Conservation (phyloP, 35 echinoderm and acorn worm species). For the Ophiothrix spiculata region DNA sequence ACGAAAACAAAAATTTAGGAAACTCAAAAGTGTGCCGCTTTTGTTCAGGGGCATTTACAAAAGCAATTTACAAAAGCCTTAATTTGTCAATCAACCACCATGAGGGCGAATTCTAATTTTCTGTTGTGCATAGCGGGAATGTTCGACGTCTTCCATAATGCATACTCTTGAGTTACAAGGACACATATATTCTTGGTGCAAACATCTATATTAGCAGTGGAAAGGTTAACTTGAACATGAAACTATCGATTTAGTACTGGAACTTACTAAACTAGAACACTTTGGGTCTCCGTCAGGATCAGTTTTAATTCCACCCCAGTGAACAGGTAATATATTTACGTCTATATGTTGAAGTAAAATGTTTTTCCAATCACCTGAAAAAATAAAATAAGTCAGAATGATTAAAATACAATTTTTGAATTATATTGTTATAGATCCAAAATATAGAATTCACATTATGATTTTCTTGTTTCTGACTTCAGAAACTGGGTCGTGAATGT, state of each 20-base stretch:
- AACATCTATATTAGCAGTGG: too few relatives aligned
- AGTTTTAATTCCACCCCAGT: slow-evolving; percentile 63
- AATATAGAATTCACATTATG: too few relatives aligned
- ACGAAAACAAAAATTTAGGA: too few relatives aligned
- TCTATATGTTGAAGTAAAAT: slow-evolving; percentile 50
- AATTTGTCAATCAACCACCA: too few relatives aligned
- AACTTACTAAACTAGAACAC: slow-evolving; percentile 67
- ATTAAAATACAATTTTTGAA: too few relatives aligned
- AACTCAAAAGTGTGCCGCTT: too few relatives aligned
- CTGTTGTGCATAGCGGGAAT: not conserved
- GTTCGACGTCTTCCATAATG: not conserved
- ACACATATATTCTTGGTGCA: not conserved
- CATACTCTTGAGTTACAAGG: not conserved
- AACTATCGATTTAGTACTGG: not conserved
- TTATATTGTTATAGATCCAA: too few relatives aligned
- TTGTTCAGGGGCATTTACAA: too few relatives aligned
- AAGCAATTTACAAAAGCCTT: too few relatives aligned
- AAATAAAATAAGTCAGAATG: too few relatives aligned
- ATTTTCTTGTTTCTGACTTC: too few relatives aligned
- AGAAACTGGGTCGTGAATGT: too few relatives aligned
- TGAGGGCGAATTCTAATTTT: not conserved
- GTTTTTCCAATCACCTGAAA: slow-evolving; percentile 44
- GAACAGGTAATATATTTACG: slow-evolving; percentile 46
- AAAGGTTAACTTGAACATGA: not conserved
- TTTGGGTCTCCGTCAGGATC: slow-evolving; percentile 77